These are phyloP conservation scores for Atractosteus spatula DNA, from an alignment of 2,113 vertebrate genomes.

Conservation along the genomic window DNA sequence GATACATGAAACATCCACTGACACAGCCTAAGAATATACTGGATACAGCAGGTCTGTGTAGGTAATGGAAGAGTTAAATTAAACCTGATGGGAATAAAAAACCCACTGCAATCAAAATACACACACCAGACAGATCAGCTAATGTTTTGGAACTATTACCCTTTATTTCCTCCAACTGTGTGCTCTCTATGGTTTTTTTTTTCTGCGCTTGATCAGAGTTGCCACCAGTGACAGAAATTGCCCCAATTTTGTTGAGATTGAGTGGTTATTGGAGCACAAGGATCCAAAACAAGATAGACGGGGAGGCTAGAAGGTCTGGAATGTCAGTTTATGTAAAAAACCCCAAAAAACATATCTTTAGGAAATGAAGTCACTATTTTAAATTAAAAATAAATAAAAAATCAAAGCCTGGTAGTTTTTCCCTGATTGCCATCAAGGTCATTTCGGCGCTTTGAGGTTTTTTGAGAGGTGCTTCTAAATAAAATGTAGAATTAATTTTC, in stretches of 20 bases:
- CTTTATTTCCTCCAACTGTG: constrained; percentile 14
- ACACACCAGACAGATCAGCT: constrained; percentile 15
- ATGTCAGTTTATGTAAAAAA: neutral
- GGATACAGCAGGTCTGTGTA: neutral
- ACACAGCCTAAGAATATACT: constrained; percentile 15
- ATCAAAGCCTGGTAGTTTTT: constrained; percentile 9
- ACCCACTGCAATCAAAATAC: constrained; percentile 24
- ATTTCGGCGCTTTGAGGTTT: neutral
- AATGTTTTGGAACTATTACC: constrained; percentile 7
- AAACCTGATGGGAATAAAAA: neutral
- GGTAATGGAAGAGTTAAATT: constrained; percentile 10
- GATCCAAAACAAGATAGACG: neutral
- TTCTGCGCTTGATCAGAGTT: constrained; percentile 9
- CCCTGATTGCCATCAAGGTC: constrained; percentile 9
- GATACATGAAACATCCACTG: constrained; percentile 28
- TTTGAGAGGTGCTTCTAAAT: constrained; percentile 1
- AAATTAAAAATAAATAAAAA: neutral
- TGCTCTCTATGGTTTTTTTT: neutral
- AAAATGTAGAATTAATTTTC: neutral
- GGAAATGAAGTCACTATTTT: neutral
- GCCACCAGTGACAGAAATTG: constrained; percentile 17
- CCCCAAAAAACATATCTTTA: no score
- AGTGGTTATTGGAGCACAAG: neutral
- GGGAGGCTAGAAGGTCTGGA: neutral
- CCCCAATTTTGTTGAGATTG: constrained; percentile 8